Conservation (phyloP, 2,797 vertebrate species). For the Astyanax mexicanus region DNA sequence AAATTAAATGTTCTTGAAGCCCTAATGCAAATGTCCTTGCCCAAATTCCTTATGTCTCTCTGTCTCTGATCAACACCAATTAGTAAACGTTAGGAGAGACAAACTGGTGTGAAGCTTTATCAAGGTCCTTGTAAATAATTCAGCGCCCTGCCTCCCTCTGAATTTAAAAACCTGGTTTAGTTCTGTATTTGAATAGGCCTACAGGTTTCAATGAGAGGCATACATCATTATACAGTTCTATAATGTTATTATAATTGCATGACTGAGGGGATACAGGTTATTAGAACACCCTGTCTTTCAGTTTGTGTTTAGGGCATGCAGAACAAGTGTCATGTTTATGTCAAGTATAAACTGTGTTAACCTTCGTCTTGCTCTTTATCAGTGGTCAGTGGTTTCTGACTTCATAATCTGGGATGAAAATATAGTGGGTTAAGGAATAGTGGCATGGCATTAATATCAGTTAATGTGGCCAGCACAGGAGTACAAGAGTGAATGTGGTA, state of each 20-base stretch:
- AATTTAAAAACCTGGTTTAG: conserved; percentile 20
- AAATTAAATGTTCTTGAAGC: background rate
- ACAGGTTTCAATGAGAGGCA: background rate
- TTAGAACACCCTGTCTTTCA: no score
- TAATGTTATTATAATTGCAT: background rate
- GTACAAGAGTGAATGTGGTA: no score
- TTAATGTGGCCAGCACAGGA: no score
- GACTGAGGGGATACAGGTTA: background rate
- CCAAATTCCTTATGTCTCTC: conserved; percentile 6
- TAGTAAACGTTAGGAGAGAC: conserved; percentile 30
- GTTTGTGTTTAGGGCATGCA: no score
- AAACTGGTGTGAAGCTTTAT: conserved; percentile 34
- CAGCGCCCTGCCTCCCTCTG: conserved; percentile 27
- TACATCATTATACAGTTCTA: background rate
- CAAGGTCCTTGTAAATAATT: conserved; percentile 56
- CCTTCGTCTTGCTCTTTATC: no score
- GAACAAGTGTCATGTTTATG: no score
- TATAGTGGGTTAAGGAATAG: no score
- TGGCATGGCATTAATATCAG: no score
- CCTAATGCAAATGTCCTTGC: conserved; percentile 23
- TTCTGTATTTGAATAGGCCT: conserved; percentile 1
- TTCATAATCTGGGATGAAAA: no score
- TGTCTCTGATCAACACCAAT: conserved; percentile 37
- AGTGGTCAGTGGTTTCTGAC: no score
- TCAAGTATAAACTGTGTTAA: no score